Evolutionary conservation across 2,888 invertebrate genomes (phyloP).

Genomic region (Psylliodes chrysocephalus): DNA sequence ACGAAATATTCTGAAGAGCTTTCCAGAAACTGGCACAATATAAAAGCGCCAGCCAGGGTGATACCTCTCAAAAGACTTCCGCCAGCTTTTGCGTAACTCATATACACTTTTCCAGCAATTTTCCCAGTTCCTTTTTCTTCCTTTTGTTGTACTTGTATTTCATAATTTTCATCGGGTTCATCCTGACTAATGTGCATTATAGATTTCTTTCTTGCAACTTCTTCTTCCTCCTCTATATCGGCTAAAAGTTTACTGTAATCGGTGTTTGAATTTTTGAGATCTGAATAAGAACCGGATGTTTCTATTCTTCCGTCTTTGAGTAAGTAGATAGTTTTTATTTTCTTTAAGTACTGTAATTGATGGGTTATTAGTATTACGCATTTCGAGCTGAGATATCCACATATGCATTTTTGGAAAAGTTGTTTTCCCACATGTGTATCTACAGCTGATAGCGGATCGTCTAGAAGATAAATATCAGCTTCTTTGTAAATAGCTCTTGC

Average conservation of each 20-base stretch:
- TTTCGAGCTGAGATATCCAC: slow-evolving; percentile 70
- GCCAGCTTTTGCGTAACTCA: slow-evolving; percentile 76
- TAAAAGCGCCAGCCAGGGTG: slow-evolving; percentile 66
- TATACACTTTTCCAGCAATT: slow-evolving; percentile 67
- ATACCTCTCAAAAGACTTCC: slow-evolving; percentile 68
- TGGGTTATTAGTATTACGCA: slow-evolving; percentile 81
- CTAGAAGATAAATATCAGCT: slow-evolving; percentile 85
- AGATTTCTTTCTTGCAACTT: slow-evolving; percentile 49
- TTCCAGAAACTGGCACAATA: slow-evolving; percentile 63
- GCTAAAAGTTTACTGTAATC: slow-evolving; percentile 72
- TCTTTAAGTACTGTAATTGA: slow-evolving; percentile 74
- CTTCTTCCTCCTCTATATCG: slow-evolving; percentile 47
- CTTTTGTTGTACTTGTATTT: slow-evolving; percentile 59
- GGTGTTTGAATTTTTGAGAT: slow-evolving; percentile 75
- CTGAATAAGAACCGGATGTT: slow-evolving; percentile 74
- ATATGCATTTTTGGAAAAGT: slow-evolving; percentile 83
- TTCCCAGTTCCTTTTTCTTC: slow-evolving; percentile 73
- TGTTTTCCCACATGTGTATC: slow-evolving; percentile 89
- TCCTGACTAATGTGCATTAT: slow-evolving; percentile 55
- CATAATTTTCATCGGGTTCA: slow-evolving; percentile 13
- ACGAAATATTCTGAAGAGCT: slow-evolving; percentile 84
- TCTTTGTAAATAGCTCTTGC: slow-evolving; percentile 86
- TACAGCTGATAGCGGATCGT: slow-evolving; percentile 91
- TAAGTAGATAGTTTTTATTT: slow-evolving; percentile 67
- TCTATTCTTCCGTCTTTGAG: slow-evolving; percentile 68